Percentiles rank a stretch among this genome's conserved stretches.
These are phyloP conservation scores for Sycobia sp. DNA, from an alignment of 1,140 invertebrate species.

Conservation along the genomic window DNA sequence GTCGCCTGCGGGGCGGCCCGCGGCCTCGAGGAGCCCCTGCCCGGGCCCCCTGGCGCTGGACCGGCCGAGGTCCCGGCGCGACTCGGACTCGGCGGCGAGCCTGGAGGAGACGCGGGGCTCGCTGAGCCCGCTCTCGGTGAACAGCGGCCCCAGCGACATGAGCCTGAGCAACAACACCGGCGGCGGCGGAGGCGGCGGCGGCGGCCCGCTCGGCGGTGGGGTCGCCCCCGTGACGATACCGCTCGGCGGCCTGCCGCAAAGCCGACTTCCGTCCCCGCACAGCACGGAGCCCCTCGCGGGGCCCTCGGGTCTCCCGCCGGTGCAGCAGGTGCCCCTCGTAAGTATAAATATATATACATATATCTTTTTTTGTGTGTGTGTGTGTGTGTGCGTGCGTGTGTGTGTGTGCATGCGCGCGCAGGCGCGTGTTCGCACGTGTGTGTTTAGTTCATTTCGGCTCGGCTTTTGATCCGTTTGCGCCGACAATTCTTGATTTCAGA, in stretches of 20 bases:
- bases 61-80: slow-evolving; percentile 50
- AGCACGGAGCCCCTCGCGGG: slow-evolving; percentile 73
- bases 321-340: slow-evolving; percentile 86
- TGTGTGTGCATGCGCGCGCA: too few species aligned
- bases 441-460: too few species aligned
- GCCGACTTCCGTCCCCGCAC: slow-evolving; percentile 67
- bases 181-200: slow-evolving; percentile 22
- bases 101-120: slow-evolving; percentile 59
- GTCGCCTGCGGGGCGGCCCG: slow-evolving; percentile 39
- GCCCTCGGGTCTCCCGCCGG: slow-evolving; percentile 78
- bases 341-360: too few species aligned
- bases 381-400: too few species aligned
- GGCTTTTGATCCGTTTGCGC: too few species aligned
- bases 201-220: too few species aligned
- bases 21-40: slow-evolving; percentile 56
- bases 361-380: too few species aligned
- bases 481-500: too few species aligned
- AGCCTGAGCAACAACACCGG: slow-evolving; percentile 60
- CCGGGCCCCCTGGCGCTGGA: slow-evolving; percentile 56
- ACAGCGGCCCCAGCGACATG: slow-evolving; percentile 66
- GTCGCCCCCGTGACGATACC: slow-evolving; percentile 43
- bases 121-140: slow-evolving; percentile 59
- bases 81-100: slow-evolving; percentile 55
- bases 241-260: slow-evolving; percentile 53
- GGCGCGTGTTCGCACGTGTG: too few species aligned